phyloP scores from a whole-genome alignment of 2,797 vertebrate genomes.

The Hyperoplus immaculatus region DNA sequence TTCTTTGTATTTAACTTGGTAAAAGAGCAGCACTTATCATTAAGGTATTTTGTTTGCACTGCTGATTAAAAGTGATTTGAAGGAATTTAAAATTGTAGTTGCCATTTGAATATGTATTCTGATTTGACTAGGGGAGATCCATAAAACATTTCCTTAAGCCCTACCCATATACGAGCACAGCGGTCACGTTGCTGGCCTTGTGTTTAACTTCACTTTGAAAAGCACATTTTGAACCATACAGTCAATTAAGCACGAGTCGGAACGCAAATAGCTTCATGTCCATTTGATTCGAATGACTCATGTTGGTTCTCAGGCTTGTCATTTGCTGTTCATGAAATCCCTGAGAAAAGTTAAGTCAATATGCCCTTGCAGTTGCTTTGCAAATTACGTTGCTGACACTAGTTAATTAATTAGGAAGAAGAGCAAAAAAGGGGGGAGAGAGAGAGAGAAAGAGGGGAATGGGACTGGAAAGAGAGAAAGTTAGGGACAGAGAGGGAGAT shows the following conservation, averaged over 20 bases:
- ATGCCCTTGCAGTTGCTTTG: conserved; percentile 14
- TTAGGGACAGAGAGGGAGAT: neutral
- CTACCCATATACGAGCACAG: conserved; percentile 36
- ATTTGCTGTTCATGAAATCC: conserved; percentile 3
- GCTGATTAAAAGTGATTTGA: conserved; percentile 1
- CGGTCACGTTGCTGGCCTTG: conserved; percentile 61
- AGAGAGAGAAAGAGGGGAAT: neutral
- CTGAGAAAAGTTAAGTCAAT: conserved; percentile 34
- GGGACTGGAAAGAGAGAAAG: neutral
- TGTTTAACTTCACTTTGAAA: conserved; percentile 41
- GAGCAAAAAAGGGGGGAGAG: neutral
- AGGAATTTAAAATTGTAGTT: conserved; percentile 36
- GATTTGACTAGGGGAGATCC: conserved; percentile 39
- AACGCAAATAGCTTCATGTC: conserved; percentile 49
- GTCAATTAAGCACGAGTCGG: conserved; percentile 62
- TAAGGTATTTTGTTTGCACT: neutral
- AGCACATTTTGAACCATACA: conserved; percentile 47
- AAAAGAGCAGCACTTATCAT: conserved; percentile 6
- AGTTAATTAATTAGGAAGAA: neutral
- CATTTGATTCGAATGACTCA: conserved; percentile 52
- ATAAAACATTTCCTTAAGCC: conserved; percentile 32
- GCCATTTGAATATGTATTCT: conserved; percentile 29
- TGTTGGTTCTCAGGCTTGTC: conserved; percentile 57
- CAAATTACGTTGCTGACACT: conserved; percentile 4
- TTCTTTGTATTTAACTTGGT: neutral